These are phyloP conservation scores for Tetraodon nigroviridis DNA, from an alignment of 2,113 vertebrate species.

Conservation along the genomic window DNA sequence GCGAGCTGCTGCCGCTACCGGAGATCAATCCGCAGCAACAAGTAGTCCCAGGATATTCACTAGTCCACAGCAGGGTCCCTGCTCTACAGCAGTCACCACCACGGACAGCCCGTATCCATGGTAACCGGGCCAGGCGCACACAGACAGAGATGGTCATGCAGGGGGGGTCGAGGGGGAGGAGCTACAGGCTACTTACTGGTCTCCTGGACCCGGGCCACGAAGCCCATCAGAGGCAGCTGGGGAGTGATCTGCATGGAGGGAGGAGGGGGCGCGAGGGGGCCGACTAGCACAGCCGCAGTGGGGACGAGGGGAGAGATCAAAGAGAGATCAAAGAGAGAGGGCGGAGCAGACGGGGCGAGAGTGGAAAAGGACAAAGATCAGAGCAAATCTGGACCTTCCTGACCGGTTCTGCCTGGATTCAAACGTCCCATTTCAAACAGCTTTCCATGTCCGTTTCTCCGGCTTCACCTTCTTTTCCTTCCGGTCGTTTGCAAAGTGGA, in stretches of 20 bases:
- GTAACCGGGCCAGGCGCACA: not conserved
- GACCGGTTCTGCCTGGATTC: not conserved
- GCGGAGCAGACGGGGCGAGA: not conserved
- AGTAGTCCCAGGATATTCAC: not conserved
- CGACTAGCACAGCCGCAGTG: conserved; percentile 74
- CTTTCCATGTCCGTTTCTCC: not conserved
- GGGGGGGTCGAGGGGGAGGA: conserved; percentile 32
- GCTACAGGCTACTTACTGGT: conserved; percentile 90
- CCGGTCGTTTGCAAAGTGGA: too few species aligned
- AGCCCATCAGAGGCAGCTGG: conserved; percentile 99
- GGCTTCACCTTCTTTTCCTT: not conserved
- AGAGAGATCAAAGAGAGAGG: not conserved
- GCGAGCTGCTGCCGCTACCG: not conserved
- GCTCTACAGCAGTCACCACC: too few species aligned
- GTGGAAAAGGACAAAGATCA: too few species aligned
- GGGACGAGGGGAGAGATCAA: conserved; percentile 25
- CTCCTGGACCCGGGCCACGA: conserved; percentile 99
- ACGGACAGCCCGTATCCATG: too few species aligned
- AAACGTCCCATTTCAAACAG: not conserved
- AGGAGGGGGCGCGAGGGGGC: conserved; percentile 92
- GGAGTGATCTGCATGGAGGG: conserved; percentile 99
- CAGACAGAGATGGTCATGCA: conserved; percentile 35
- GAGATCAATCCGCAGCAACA: conserved; percentile 2
- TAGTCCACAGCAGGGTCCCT: too few species aligned
- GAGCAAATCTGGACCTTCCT: too few species aligned